These are phyloP conservation scores for Carlito syrichta DNA, from an alignment of 2,113 vertebrate species.

Conservation along the genomic window DNA sequence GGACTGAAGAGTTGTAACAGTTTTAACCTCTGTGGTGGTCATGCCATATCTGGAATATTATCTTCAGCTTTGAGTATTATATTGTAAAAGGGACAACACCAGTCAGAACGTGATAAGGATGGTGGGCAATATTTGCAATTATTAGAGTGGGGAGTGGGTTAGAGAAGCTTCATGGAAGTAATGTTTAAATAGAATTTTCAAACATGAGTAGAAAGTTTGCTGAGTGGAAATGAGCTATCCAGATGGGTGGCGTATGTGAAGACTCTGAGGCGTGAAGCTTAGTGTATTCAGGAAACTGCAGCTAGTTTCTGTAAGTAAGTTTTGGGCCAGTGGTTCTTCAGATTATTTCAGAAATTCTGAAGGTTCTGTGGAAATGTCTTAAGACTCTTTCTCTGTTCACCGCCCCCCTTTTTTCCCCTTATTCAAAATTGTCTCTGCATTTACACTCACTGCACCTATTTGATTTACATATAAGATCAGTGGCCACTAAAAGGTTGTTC, in stretches of 20 bases:
- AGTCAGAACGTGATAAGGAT: neutral
- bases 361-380: neutral
- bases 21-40: neutral
- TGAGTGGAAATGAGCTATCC: neutral
- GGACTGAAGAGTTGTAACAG: neutral
- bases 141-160: neutral
- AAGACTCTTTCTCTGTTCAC: neutral
- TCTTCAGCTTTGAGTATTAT: neutral
- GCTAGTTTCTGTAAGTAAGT: neutral
- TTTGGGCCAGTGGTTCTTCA: neutral
- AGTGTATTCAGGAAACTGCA: neutral
- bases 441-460: neutral
- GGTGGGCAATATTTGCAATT: neutral
- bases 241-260: neutral
- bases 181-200: neutral
- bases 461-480: neutral
- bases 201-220: neutral
- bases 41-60: neutral
- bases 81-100: neutral
- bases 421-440: neutral
- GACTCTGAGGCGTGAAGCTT: neutral
- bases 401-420: neutral
- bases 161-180: neutral
- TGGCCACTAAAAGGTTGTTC: neutral
- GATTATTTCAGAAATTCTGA: neutral